phyloP scores from a whole-genome alignment of 2,888 invertebrate genomes.

The Pseudoips prasinana region DNA sequence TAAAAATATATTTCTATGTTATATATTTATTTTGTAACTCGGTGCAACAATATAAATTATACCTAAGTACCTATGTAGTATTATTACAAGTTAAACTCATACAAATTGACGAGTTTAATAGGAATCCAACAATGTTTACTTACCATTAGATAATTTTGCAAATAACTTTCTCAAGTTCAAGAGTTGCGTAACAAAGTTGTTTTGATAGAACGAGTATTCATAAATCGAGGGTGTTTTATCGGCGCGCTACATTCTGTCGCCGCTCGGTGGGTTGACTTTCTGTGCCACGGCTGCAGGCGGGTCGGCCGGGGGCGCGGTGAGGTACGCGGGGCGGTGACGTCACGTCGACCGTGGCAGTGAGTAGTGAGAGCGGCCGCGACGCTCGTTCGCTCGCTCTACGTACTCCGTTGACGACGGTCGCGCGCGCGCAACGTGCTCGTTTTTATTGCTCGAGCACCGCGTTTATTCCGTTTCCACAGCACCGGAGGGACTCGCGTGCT shows the following conservation, averaged over 20 bases:
- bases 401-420: constrained; percentile 77
- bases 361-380: constrained; percentile 74
- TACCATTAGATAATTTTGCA: constrained; percentile 21
- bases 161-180: constrained; percentile 59
- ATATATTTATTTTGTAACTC: no score
- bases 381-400: constrained; percentile 70
- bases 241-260: constrained; percentile 73
- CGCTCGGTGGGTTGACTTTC: constrained; percentile 66
- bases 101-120: no score
- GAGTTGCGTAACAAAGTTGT: constrained; percentile 68
- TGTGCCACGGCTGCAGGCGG: constrained; percentile 71
- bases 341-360: constrained; percentile 81
- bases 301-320: constrained; percentile 30
- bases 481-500: constrained; percentile 55
- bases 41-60: no score
- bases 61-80: no score
- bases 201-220: constrained; percentile 70
- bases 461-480: constrained; percentile 54
- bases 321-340: constrained; percentile 67
- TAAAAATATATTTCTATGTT: no score
- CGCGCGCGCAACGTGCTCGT: constrained; percentile 70
- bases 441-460: constrained; percentile 53
- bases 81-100: no score
- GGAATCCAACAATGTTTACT: no score
- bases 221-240: constrained; percentile 76